Base-by-base conservation (phyloP, 2,888 invertebrate genomes). In the Eurytoma adleriae region DNA sequence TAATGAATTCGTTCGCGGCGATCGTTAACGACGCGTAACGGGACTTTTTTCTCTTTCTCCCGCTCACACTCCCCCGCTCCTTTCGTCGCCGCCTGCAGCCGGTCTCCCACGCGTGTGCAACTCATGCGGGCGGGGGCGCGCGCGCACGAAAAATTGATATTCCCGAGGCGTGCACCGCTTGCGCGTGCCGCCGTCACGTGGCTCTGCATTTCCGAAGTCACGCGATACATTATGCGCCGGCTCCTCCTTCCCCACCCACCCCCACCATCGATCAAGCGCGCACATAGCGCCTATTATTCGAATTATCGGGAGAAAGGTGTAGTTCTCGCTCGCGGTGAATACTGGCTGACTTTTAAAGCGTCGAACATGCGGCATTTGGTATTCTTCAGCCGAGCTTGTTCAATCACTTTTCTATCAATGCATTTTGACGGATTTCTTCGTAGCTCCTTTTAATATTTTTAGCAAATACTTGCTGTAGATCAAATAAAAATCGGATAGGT, bases 81-180 rank as follows among this genome's bases (percentile, higher is more conserved):
- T 24, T 24, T 20, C 14, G 20, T 24, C 24, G 12, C 59, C 18
- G 40, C 40, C 40, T 40, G 40, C 13, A 24, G 20, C 10, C 24
- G 10, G 48, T 27, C 30, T 76, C 30, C 72, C 18, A 30, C 57
- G 18, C 48, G 66, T 30, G 57, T 27, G 52, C 16, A 27, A 62
- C 57, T 74, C 52, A 57, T 52, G 66, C 18, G 13, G 57, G 50
- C 52, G 48, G 7, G 16, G 64, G n/a, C 3, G 50, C 56, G n/a
- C 14, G 14, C 13, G n/a, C n/a, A 14, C 16, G 16, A 74, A 79
- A 79, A 70, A 75, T 79, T 79, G 79, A 74, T 75, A 79, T 79
- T 70, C 70, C 59, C 18, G 14, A 57, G 40, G 74, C 70, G 74
- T 74, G 79, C 13, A 27, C 24, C 54, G 30, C 52, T 16, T 40